phyloP scores from a whole-genome alignment of 2,797 vertebrate genomes.

The Lithobates pipiens region DNA sequence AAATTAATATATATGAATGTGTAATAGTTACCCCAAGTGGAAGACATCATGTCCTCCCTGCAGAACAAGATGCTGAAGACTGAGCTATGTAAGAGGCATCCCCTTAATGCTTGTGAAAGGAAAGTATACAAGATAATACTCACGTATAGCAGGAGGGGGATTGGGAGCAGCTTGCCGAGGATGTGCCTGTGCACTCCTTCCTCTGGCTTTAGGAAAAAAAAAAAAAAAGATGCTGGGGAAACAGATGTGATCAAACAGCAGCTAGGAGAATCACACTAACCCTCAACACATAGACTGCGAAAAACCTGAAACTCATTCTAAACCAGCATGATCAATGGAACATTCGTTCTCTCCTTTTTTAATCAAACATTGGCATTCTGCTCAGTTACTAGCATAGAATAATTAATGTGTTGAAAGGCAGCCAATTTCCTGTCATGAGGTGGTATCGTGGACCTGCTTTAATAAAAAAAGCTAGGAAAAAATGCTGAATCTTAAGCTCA shows the following conservation, averaged over 20 bases:
- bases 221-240: conserved; percentile 68
- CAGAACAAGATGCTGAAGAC: conserved; percentile 58
- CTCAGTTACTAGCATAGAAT: conserved; percentile 16
- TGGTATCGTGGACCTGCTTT: background rate
- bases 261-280: conserved; percentile 27
- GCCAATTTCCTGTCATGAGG: conserved; percentile 16
- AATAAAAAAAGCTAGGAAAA: conserved; percentile 22
- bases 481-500: background rate
- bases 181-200: conserved; percentile 63
- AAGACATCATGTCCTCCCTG: conserved; percentile 54
- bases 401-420: conserved; percentile 18
- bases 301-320: conserved; percentile 21
- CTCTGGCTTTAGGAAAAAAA: conserved; percentile 36
- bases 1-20: conserved; percentile 17
- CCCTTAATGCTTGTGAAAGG: conserved; percentile 68
- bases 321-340: conserved; percentile 30
- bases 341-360: background rate
- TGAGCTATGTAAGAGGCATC: conserved; percentile 68
- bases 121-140: conserved; percentile 13
- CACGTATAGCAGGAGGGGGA: conserved; percentile 52
- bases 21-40: conserved; percentile 55
- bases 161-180: conserved; percentile 43
- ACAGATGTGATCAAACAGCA: conserved; percentile 63
- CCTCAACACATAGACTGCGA: conserved; percentile 13
- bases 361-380: conserved; percentile 35